phyloP scores from a whole-genome alignment of 2,797 vertebrate genomes.

The Characodon lateralis region DNA sequence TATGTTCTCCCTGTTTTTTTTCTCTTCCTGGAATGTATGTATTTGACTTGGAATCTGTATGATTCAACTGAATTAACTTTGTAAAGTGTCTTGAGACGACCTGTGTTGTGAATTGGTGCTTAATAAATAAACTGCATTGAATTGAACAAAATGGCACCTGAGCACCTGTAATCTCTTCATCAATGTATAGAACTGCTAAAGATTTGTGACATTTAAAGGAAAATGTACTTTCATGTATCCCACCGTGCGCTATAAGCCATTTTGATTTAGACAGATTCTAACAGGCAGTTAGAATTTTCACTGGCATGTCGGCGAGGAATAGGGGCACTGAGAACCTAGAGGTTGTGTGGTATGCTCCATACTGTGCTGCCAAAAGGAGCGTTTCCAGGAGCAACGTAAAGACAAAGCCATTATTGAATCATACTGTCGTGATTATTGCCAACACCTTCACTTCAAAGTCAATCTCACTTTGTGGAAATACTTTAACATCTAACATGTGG shows the following conservation, averaged over 20 bases:
- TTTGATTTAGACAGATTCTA: constrained; percentile 27
- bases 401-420: neutral
- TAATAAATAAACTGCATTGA: neutral
- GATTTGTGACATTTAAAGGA: constrained; percentile 16
- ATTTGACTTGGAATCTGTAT: too few relatives aligned
- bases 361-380: constrained; percentile 21
- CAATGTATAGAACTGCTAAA: neutral
- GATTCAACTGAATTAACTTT: too few relatives aligned
- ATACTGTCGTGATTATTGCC: neutral
- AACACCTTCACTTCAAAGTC: neutral
- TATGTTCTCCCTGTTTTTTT: too few relatives aligned
- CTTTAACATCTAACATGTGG: neutral
- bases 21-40: too few relatives aligned
- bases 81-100: too few relatives aligned
- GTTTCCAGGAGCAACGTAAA: constrained; percentile 22
- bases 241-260: constrained; percentile 11
- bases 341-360: constrained; percentile 43
- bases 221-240: constrained; percentile 2
- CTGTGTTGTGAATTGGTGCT: too few relatives aligned
- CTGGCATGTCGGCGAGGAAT: constrained; percentile 33
- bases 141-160: neutral
- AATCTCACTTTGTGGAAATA: constrained; percentile 10
- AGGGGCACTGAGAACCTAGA: constrained; percentile 30
- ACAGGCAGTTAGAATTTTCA: constrained; percentile 33
- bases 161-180: neutral